Conservation (phyloP, 2,113 vertebrate species). For the Bos javanicus region DNA sequence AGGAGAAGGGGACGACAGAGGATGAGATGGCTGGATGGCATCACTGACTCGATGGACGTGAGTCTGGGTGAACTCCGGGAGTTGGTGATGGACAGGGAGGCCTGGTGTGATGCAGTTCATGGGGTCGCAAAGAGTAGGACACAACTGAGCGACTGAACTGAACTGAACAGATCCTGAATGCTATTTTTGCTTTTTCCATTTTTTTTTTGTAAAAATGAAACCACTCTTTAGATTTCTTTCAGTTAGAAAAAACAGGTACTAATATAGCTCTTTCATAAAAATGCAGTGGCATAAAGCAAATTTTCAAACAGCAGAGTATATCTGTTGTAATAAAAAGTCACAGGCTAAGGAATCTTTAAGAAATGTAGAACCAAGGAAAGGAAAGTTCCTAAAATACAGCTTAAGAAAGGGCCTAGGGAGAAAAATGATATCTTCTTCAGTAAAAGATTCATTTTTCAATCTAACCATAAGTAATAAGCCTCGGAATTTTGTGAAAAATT, state of each 20-base stretch:
- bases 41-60: no score
- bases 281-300: background rate
- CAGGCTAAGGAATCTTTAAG: background rate
- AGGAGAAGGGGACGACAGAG: no score
- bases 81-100: no score
- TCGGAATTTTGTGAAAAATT: background rate
- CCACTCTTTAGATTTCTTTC: background rate
- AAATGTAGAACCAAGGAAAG: background rate
- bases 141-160: no score
- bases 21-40: no score
- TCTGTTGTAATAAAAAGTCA: background rate
- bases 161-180: background rate
- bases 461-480: background rate
- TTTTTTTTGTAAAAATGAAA: background rate
- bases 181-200: background rate
- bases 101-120: no score
- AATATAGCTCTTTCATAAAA: background rate
- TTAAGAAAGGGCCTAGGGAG: no score
- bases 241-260: background rate
- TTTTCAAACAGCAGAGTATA: background rate
- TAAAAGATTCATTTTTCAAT: background rate
- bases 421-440: background rate
- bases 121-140: no score
- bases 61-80: no score
- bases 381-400: background rate